These are phyloP conservation scores for Sphenopsis melanotis DNA, from an alignment of 2,797 vertebrate species.

Conservation along the genomic window DNA sequence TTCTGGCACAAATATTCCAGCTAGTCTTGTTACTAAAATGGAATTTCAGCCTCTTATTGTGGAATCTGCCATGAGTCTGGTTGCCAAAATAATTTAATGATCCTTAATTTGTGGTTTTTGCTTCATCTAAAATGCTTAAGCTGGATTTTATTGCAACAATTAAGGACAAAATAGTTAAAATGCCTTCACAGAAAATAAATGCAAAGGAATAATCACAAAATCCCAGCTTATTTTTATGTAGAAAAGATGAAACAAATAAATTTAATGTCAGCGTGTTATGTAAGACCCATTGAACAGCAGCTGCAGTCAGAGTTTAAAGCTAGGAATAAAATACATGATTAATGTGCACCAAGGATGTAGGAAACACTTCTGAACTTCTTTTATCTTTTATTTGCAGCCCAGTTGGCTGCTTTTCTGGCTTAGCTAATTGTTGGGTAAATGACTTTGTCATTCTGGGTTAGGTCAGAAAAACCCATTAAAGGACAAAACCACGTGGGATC, in stretches of 20 bases:
- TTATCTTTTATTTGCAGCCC: not conserved
- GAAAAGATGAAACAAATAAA: not conserved
- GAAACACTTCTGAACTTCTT: not conserved
- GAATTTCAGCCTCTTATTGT: not conserved
- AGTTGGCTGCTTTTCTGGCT: not conserved
- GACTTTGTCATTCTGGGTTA: not conserved
- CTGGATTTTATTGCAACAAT: not conserved
- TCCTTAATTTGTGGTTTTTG: not conserved
- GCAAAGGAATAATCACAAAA: not conserved
- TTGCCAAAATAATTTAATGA: not conserved
- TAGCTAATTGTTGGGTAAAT: not conserved
- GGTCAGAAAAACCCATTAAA: not conserved
- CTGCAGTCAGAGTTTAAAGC: not conserved
- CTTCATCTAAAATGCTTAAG: not conserved
- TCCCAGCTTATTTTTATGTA: not conserved
- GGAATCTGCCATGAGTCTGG: not conserved
- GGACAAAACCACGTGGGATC: not conserved
- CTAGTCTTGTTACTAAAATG: not conserved
- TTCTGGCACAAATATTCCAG: constrained; percentile 5
- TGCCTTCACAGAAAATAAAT: not conserved
- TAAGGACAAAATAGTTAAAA: not conserved
- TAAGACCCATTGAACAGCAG: not conserved
- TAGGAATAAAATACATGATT: not conserved
- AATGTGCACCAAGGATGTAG: not conserved
- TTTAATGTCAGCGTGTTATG: not conserved